Conservation (phyloP, 2,113 vertebrate genomes). For the Pipra filicauda region DNA sequence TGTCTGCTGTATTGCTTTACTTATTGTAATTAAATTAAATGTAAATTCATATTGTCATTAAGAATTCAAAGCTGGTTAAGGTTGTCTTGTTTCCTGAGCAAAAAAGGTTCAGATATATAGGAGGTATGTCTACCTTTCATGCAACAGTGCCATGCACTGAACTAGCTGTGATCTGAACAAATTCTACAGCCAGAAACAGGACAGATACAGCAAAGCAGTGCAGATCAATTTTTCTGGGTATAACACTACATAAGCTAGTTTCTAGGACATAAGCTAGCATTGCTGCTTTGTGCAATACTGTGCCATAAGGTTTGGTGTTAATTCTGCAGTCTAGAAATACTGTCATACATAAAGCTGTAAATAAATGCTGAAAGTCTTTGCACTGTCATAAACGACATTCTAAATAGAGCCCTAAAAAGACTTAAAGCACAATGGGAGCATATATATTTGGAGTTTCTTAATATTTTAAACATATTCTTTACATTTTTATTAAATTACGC, state of each 20-base stretch:
- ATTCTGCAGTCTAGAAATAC: neutral
- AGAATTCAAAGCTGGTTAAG: neutral
- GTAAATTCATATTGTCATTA: neutral
- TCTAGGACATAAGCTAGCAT: neutral
- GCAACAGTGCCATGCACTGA: neutral
- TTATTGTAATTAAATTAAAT: no score
- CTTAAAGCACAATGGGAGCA: neutral
- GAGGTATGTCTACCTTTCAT: neutral
- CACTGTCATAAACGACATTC: neutral
- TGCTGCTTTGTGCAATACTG: neutral
- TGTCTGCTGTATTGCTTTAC: neutral
- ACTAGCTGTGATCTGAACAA: neutral
- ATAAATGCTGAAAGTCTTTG: neutral
- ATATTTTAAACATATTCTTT: neutral
- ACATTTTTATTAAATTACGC: neutral
- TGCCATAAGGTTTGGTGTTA: neutral
- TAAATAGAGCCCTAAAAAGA: neutral
- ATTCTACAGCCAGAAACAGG: neutral
- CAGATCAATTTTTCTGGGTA: neutral
- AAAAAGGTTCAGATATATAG: neutral
- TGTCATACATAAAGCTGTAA: neutral
- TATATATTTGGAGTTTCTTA: neutral
- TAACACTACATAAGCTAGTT: neutral
- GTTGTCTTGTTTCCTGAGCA: neutral
- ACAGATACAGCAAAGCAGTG: fast-evolving